These are phyloP conservation scores for Phasia obesa DNA, from an alignment of 2,888 invertebrate genomes.

Conservation along the genomic window DNA sequence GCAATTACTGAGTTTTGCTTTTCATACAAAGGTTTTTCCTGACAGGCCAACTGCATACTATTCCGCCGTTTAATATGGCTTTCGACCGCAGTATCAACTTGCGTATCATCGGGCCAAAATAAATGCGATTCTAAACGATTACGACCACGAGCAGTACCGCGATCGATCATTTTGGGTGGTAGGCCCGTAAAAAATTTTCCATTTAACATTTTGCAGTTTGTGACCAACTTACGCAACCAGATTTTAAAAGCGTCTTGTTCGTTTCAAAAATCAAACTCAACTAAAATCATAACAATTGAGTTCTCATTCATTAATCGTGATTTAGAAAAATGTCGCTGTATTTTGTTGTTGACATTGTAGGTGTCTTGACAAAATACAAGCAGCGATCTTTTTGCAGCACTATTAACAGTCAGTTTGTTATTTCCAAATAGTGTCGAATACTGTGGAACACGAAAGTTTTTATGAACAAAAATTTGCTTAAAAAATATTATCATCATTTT, in stretches of 20 bases:
- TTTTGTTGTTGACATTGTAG: constrained; percentile 69
- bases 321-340: constrained; percentile 58
- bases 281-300: constrained; percentile 57
- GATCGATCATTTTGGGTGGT: constrained; percentile 81
- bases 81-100: constrained; percentile 76
- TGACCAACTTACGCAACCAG: background rate
- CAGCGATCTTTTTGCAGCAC: constrained; percentile 42
- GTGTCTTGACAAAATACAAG: constrained; percentile 44
- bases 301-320: constrained; percentile 64
- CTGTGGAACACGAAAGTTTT: constrained; percentile 27
- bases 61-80: constrained; percentile 75
- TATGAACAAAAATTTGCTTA: background rate
- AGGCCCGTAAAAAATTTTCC: constrained; percentile 82
- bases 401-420: constrained; percentile 25
- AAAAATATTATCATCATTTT: too few relatives aligned
- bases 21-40: constrained; percentile 46
- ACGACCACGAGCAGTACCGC: constrained; percentile 67
- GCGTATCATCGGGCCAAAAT: constrained; percentile 82
- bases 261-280: constrained; percentile 59
- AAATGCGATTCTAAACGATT: constrained; percentile 81
- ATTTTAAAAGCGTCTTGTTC: constrained; percentile 40
- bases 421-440: constrained; percentile 35
- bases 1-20: constrained; percentile 65
- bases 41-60: constrained; percentile 75
- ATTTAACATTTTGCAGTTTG: constrained; percentile 77